A percentile compares a stretch with the other conserved stretches of the same genome.
Conservation (phyloP, 35 echinoderm and acorn worm genomes). For the Heliocidaris erythrogramma region DNA sequence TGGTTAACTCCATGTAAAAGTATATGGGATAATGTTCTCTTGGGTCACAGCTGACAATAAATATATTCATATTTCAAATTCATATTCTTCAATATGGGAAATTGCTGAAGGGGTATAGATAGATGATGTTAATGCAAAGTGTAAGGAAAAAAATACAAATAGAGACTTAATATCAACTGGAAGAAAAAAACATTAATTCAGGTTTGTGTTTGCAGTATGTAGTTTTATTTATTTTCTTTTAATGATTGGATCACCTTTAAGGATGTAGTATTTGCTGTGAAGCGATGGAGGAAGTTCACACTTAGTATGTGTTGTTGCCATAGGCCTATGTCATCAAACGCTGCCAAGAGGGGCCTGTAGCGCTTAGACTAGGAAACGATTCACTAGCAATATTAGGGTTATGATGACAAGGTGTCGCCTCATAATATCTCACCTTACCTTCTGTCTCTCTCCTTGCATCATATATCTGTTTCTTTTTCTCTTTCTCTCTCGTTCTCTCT, state of each 20-base stretch:
- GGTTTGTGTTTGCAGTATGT: too few species aligned
- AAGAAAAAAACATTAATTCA: too few species aligned
- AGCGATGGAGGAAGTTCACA: background rate
- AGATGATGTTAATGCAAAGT: too few species aligned
- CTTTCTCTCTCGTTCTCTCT: background rate
- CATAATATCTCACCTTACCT: background rate
- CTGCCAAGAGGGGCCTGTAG: background rate
- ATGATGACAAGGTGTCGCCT: background rate
- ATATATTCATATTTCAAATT: too few species aligned
- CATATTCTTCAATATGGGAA: too few species aligned
- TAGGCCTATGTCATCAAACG: slow-evolving; percentile 8
- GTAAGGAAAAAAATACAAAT: too few species aligned
- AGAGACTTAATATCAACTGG: too few species aligned
- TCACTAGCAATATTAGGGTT: slow-evolving; percentile 17
- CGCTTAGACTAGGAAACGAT: slow-evolving; percentile 15
- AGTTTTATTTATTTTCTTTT: background rate
- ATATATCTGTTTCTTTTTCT: background rate
- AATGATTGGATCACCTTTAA: background rate
- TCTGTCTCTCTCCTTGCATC: background rate
- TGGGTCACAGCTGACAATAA: too few species aligned
- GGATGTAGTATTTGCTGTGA: background rate
- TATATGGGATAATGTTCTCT: too few species aligned
- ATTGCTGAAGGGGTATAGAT: too few species aligned
- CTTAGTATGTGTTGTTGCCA: slow-evolving; percentile 16
- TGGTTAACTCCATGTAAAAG: too few species aligned